These are phyloP conservation scores for Esox lucius DNA, from an alignment of 2,797 vertebrate species.

Conservation along the genomic window DNA sequence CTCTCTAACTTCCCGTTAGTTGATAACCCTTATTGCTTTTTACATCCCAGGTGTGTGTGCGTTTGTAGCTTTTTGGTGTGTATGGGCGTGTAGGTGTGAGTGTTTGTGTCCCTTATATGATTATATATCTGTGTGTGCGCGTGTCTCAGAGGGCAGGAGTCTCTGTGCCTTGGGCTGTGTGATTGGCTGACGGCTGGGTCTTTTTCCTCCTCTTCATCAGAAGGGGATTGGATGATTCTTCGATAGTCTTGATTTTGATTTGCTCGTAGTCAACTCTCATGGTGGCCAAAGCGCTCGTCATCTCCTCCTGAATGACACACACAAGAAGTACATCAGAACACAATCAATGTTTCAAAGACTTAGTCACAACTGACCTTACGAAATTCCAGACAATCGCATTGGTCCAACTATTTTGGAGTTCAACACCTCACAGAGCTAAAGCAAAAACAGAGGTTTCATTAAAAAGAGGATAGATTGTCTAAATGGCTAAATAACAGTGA, in stretches of 20 bases:
- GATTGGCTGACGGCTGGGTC: slow-evolving; percentile 59
- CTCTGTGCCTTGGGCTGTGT: slow-evolving; percentile 46
- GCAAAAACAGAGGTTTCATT: too few relatives aligned
- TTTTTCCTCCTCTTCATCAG: slow-evolving; percentile 95
- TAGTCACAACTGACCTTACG: too few relatives aligned
- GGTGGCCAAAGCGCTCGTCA: slow-evolving; percentile 98
- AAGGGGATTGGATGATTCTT: slow-evolving; percentile 93
- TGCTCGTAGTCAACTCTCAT: slow-evolving; percentile 98
- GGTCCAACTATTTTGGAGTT: too few relatives aligned
- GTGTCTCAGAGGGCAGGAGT: slow-evolving; percentile 56
- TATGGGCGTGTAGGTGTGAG: slow-evolving; percentile 41
- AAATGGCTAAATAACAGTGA: too few relatives aligned
- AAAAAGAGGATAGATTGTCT: too few relatives aligned
- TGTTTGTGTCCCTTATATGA: too few relatives aligned
- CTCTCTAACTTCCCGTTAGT: slow-evolving; percentile 20
- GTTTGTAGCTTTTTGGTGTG: neutral
- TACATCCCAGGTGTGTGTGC: slow-evolving; percentile 34
- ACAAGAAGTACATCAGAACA: neutral
- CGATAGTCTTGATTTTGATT: slow-evolving; percentile 97
- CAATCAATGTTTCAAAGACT: neutral
- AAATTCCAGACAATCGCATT: too few relatives aligned
- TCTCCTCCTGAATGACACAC: slow-evolving; percentile 84
- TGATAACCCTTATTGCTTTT: slow-evolving; percentile 87
- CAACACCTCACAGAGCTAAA: too few relatives aligned
- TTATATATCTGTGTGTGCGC: slow-evolving; percentile 40